Evolutionary conservation across 2,113 vertebrate species (phyloP).

Genomic region (Acrocephalus kingi): DNA sequence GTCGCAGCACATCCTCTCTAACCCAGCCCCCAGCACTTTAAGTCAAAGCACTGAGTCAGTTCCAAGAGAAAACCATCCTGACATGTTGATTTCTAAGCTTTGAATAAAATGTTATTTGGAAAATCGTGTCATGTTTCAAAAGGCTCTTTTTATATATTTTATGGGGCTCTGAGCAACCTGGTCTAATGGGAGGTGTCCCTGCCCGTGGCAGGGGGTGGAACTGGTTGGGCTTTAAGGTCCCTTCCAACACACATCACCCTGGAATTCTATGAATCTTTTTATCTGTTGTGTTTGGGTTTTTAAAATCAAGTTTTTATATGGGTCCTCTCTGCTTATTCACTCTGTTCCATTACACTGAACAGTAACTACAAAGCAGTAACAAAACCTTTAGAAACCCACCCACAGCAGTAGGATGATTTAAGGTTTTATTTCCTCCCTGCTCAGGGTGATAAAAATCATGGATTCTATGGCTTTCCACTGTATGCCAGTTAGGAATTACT

Average conservation of each 20-base stretch:
- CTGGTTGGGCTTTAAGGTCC: fast-evolving
- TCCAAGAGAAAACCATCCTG: neutral
- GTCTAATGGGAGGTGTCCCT: neutral
- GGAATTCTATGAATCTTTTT: neutral
- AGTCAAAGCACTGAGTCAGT: neutral
- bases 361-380: neutral
- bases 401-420: neutral
- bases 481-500: neutral
- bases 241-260: neutral
- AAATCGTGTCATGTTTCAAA: neutral
- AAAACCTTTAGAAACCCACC: neutral
- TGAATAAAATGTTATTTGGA: neutral
- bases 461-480: neutral
- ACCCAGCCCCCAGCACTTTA: neutral
- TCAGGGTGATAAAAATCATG: neutral
- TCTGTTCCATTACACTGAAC: neutral
- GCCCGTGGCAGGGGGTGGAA: neutral
- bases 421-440: neutral
- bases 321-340: neutral
- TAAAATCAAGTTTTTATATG: neutral
- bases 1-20: neutral
- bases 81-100: neutral
- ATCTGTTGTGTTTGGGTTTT: neutral
- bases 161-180: neutral
- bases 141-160: neutral